These are phyloP conservation scores for Salminus brasiliensis DNA, from an alignment of 2,113 vertebrate genomes.

Conservation along the genomic window DNA sequence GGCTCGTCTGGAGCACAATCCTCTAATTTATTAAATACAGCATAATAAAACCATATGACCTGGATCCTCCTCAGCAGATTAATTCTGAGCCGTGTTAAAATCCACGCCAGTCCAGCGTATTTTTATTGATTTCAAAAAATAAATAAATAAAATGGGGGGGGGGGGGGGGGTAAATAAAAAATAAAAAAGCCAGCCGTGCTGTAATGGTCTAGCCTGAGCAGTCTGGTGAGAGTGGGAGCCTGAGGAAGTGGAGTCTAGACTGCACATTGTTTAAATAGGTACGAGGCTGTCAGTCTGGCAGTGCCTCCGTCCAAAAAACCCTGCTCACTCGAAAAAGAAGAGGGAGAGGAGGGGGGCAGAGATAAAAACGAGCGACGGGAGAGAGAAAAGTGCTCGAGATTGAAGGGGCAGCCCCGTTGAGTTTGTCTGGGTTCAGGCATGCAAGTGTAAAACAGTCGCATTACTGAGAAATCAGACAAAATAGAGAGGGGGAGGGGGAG, in stretches of 20 bases:
- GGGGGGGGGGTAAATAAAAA: too few relatives aligned
- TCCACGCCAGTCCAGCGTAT: not conserved
- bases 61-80: not conserved
- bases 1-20: constrained; percentile 46
- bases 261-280: constrained; percentile 56
- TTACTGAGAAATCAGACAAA: constrained; percentile 67
- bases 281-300: constrained; percentile 40
- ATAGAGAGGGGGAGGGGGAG: constrained; percentile 65
- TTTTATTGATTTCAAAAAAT: not conserved
- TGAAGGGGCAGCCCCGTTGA: constrained; percentile 56
- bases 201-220: not conserved
- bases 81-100: constrained; percentile 2
- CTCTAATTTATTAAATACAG: constrained; percentile 42
- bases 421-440: constrained; percentile 59
- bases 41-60: constrained; percentile 14
- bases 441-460: constrained; percentile 65
- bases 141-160: too few relatives aligned
- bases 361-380: not conserved
- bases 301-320: constrained; percentile 28
- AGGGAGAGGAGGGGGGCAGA: constrained; percentile 54
- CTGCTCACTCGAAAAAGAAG: constrained; percentile 61
- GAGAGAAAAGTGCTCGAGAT: constrained; percentile 3
- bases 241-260: constrained; percentile 59
- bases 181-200: not conserved
- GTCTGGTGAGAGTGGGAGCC: constrained; percentile 18